Percentiles rank a stretch among this genome's conserved stretches.
Conservation (phyloP, 2,888 invertebrate species). For the Panorpa germanica region DNA sequence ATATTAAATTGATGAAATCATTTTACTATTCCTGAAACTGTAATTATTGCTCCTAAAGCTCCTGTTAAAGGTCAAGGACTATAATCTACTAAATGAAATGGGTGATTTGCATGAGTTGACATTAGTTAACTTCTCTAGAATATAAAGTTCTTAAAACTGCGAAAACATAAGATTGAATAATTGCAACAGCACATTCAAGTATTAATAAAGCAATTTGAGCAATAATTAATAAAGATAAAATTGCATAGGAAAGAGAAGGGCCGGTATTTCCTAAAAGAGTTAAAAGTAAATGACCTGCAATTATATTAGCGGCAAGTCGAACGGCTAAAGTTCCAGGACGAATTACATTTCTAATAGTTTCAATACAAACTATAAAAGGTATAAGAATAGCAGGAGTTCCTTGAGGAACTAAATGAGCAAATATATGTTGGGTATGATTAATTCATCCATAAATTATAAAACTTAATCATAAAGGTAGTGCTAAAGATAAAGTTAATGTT, state of each 20-base stretch:
- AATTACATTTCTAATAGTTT: slow-evolving; percentile 53
- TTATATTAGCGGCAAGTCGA: slow-evolving; percentile 58
- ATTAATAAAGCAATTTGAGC: slow-evolving; percentile 25
- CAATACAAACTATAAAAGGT: slow-evolving; percentile 56
- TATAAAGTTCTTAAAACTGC: slow-evolving; percentile 8
- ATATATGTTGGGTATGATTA: slow-evolving; percentile 40
- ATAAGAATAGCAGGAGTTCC: slow-evolving; percentile 42
- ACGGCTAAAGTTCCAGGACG: slow-evolving; percentile 49
- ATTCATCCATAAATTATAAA: slow-evolving; percentile 46
- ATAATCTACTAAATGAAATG: slow-evolving; percentile 42
- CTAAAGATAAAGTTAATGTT: slow-evolving; percentile 33
- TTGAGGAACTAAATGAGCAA: slow-evolving; percentile 46
- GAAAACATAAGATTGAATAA: slow-evolving; percentile 41
- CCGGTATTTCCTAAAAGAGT: slow-evolving; percentile 34
- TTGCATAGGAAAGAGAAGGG: slow-evolving; percentile 14
- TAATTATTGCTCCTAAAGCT: slow-evolving; percentile 34
- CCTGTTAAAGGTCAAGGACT: slow-evolving; percentile 44
- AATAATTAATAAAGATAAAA: slow-evolving; percentile 18
- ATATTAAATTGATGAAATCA: slow-evolving; percentile 37
- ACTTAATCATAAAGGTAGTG: slow-evolving; percentile 40
- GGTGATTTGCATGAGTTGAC: slow-evolving; percentile 35
- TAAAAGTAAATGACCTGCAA: slow-evolving; percentile 50
- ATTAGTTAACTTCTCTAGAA: slow-evolving; percentile 23
- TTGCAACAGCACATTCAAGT: slow-evolving; percentile 31
- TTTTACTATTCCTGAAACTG: slow-evolving; percentile 36